Conservation (phyloP, 1,140 invertebrate genomes). For the Brachionus angularis region DNA sequence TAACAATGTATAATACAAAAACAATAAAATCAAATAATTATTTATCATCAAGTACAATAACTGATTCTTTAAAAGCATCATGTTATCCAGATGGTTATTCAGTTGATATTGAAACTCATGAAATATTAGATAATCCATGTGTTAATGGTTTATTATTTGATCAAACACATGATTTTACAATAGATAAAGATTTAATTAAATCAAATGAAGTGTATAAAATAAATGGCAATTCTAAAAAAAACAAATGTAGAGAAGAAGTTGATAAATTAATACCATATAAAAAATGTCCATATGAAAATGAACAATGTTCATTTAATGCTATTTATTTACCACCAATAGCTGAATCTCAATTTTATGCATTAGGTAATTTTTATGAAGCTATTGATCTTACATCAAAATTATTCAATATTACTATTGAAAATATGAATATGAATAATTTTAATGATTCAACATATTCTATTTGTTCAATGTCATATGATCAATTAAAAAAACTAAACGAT, state of each 20-base stretch:
- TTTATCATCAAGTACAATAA: not conserved
- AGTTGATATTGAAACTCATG: not conserved
- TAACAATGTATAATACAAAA: not conserved
- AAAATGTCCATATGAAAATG: not conserved
- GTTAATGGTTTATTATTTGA: conserved; percentile 8
- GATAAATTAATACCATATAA: not conserved
- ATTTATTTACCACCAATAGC: not conserved
- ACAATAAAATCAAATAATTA: not conserved
- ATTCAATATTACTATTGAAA: not conserved
- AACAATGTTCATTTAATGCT: not conserved
- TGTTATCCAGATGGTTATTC: not conserved
- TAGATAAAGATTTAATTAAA: not conserved
- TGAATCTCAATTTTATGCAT: not conserved
- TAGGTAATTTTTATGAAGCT: not conserved
- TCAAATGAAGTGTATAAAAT: not conserved
- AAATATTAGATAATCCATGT: not conserved
- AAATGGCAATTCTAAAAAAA: conserved; percentile 4
- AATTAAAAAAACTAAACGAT: not conserved
- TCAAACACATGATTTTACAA: not conserved
- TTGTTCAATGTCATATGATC: not conserved
- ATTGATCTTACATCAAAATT: not conserved
- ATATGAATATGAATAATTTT: not conserved
- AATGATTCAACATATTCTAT: not conserved
- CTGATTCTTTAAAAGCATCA: not conserved
- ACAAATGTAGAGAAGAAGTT: not conserved